phyloP scores from a whole-genome alignment of 2,888 invertebrate species.

The Drosophila emarginata region DNA sequence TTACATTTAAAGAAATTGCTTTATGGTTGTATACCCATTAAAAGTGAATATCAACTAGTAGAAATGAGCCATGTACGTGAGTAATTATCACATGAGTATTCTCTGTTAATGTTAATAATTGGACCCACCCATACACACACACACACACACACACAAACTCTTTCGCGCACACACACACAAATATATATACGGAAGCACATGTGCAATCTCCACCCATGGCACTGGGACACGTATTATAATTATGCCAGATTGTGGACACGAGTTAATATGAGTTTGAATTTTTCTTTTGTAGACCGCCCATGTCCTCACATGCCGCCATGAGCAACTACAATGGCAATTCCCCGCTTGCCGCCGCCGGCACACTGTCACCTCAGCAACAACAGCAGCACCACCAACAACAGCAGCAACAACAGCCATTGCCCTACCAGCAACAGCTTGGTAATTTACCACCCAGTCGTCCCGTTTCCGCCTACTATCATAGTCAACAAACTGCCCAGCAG shows the following conservation, averaged over 20 bases:
- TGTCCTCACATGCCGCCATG: slow-evolving; percentile 79
- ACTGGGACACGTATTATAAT: slow-evolving; percentile 4
- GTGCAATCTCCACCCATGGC: slow-evolving; percentile 14
- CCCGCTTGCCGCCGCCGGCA: slow-evolving; percentile 72
- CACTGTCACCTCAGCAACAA: slow-evolving; percentile 70
- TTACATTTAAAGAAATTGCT: slow-evolving; percentile 79
- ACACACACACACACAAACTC: slow-evolving; percentile 40
- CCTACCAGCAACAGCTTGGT: slow-evolving; percentile 46
- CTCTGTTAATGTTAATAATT: slow-evolving; percentile 26
- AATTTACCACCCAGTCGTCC: slow-evolving; percentile 80
- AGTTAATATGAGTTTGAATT: slow-evolving; percentile 26
- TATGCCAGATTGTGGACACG: neutral
- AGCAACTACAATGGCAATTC: slow-evolving; percentile 79
- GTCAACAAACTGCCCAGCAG: slow-evolving; percentile 68
- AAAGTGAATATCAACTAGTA: slow-evolving; percentile 77
- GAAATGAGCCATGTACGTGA: slow-evolving; percentile 78
- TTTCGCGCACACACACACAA: neutral
- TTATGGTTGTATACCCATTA: slow-evolving; percentile 79
- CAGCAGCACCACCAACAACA: slow-evolving; percentile 68
- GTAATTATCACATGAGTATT: slow-evolving; percentile 53
- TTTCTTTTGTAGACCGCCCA: slow-evolving; percentile 72
- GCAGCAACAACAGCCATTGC: slow-evolving; percentile 64
- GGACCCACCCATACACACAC: slow-evolving; percentile 25
- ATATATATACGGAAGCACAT: neutral
- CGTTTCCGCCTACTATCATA: slow-evolving; percentile 82